Percentiles rank a stretch among this genome's conserved stretches.
Conservation (phyloP, 1,140 invertebrate species). For the Macrobrachium nipponense region DNA sequence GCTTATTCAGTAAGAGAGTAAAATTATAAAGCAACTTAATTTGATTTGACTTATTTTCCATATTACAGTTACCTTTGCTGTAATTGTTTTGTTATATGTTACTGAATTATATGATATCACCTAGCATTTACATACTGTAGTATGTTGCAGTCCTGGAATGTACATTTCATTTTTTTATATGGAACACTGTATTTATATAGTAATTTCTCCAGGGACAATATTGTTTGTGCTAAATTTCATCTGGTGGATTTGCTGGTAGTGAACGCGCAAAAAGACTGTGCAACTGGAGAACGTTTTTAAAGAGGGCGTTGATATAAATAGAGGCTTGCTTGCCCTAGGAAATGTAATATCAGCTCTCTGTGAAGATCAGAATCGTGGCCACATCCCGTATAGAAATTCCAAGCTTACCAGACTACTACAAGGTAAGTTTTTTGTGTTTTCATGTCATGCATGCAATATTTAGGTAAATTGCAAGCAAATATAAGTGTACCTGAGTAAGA, state of each 20-base stretch:
- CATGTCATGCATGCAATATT: too few species aligned
- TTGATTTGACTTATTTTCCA: too few species aligned
- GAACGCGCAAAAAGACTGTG: slow-evolving; percentile 92
- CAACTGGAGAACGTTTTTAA: slow-evolving; percentile 91
- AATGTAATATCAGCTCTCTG: slow-evolving; percentile 93
- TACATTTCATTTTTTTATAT: background rate
- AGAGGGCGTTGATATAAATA: slow-evolving; percentile 94
- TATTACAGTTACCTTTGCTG: too few species aligned
- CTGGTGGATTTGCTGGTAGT: slow-evolving; percentile 94
- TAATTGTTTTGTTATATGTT: too few species aligned
- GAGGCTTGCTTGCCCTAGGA: slow-evolving; percentile 88
- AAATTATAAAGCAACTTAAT: too few species aligned
- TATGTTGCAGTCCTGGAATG: background rate
- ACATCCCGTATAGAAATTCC: slow-evolving; percentile 88
- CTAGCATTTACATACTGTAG: background rate
- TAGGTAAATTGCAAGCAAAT: too few species aligned
- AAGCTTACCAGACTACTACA: slow-evolving; percentile 92
- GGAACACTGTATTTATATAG: too few species aligned
- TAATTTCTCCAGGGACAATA: slow-evolving; percentile 73
- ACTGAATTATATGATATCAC: too few species aligned
- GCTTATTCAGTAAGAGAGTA: too few species aligned
- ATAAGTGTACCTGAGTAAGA: too few species aligned
- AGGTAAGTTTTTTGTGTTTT: slow-evolving; percentile 70
- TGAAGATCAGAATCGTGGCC: slow-evolving; percentile 76
- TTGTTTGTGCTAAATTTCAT: slow-evolving; percentile 84